Base-by-base conservation (phyloP, 2,888 invertebrate species). In the Mythimna pallens region DNA sequence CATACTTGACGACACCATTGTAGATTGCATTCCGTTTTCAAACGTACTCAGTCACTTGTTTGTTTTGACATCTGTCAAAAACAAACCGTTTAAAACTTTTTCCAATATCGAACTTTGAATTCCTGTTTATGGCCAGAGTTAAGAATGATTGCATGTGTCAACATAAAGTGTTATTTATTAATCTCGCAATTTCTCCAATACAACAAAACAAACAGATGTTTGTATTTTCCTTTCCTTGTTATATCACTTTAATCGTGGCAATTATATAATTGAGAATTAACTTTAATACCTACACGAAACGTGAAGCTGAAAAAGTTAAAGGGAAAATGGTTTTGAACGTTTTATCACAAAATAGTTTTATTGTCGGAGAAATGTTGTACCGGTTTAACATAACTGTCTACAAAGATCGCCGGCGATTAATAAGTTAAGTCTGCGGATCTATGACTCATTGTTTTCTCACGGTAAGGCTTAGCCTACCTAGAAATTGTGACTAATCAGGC, bases 1-100 rank as follows among this genome's bases (percentile, higher is more conserved):
- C 95, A 92, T 92, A 94, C 92, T 92, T 93, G 92, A 93, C 93
- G 93, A 93, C 94, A 92, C 90, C 90, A 90, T 90, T 92, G 87
- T 88, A 85, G 87, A 90, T 86, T 85, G 82, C 86, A 88, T 90
- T 90, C 90, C 89, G 81, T 86, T 89, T 89, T 86, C 81, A 78
- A 88, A 86, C 78, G 54, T 75, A 65, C 17, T 52, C 70, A 72
- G 47, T 68, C 75, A 83, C 76, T 85, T 84, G 83, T 88, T 89
- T 86, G 75, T 86, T 87, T 86, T 85, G 82, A 87, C 86, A 88
- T 80, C 83, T 87, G 82, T 75, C n/a, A 40, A 50, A 34, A 22
- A 55, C 30, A 64, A 40, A 57, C 20, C 10, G 47, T 25, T 17
- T 9, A 9, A 2, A 10, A 50, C 65, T 47, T 55, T 59, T 64